Conservation (phyloP, 2,113 vertebrate species). For the Neolamprologus ventralis region DNA sequence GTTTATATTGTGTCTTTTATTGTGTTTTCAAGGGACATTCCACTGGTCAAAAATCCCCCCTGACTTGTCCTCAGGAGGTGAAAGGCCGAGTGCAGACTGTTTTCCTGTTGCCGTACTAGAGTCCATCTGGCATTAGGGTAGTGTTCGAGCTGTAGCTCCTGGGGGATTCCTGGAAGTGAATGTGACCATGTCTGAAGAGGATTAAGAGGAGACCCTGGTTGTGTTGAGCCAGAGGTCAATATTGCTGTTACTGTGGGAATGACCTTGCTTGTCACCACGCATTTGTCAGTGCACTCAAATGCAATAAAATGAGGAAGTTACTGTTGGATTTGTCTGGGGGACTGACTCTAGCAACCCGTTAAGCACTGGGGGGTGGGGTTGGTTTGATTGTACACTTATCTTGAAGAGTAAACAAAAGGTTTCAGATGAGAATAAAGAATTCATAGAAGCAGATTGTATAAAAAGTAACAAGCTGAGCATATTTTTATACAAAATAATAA, state of each 20-base stretch:
- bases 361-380: not conserved
- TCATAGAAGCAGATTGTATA: not conserved
- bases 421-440: not conserved
- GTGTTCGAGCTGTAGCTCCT: slow-evolving; percentile 16
- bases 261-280: not conserved
- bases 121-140: not conserved
- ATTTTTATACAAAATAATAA: not conserved
- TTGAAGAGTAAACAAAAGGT: not conserved
- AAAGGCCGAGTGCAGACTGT: not conserved
- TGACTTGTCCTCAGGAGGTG: slow-evolving; percentile 5
- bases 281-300: not conserved
- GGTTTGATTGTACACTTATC: not conserved
- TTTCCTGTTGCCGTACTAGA: not conserved
- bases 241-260: slow-evolving; percentile 14
- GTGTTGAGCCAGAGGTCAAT: slow-evolving; percentile 10
- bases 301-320: not conserved
- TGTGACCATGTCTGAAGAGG: slow-evolving; percentile 31
- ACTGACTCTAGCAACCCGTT: not conserved
- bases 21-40: slow-evolving; percentile 35
- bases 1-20: slow-evolving; percentile 12
- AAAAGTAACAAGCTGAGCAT: not conserved
- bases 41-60: not conserved
- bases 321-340: not conserved
- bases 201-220: slow-evolving; percentile 13
- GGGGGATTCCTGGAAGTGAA: slow-evolving; percentile 28